Conservation (phyloP, 2,113 vertebrate genomes). For the Charadrius vociferus region DNA sequence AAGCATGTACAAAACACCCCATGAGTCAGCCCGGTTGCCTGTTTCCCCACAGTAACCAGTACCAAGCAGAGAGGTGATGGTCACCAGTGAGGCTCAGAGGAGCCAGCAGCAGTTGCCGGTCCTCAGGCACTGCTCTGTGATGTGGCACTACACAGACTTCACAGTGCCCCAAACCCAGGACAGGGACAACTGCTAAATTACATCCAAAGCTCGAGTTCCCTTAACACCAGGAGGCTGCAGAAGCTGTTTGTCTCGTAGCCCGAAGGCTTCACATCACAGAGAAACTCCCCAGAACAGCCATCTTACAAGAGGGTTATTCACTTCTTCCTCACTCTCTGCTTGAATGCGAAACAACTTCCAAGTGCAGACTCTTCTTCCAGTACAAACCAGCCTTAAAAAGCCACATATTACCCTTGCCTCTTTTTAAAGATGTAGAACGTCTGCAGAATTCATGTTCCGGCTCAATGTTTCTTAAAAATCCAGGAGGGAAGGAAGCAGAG, state of each 20-base stretch:
- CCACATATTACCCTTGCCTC: background rate
- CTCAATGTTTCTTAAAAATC: background rate
- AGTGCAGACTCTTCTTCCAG: background rate
- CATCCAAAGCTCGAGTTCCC: background rate
- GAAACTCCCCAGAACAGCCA: background rate
- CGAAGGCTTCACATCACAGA: background rate
- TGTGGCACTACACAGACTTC: background rate
- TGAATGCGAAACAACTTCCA: background rate
- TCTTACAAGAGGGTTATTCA: background rate
- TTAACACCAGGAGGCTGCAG: background rate
- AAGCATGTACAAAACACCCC: background rate
- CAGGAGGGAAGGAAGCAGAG: background rate
- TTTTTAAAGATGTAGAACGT: background rate
- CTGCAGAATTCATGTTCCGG: background rate
- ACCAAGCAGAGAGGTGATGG: background rate
- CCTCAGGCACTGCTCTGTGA: background rate
- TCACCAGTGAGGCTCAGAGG: background rate
- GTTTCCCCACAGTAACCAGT: background rate
- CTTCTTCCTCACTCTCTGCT: background rate
- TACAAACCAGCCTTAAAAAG: background rate
- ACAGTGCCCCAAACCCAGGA: background rate
- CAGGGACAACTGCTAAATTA: background rate
- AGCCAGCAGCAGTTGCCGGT: background rate
- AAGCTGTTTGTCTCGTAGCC: background rate
- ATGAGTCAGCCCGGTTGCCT: rapidly evolving